These are phyloP conservation scores for Muricea muricata DNA, from an alignment of 92 coral and sea anemone species.

Conservation along the genomic window DNA sequence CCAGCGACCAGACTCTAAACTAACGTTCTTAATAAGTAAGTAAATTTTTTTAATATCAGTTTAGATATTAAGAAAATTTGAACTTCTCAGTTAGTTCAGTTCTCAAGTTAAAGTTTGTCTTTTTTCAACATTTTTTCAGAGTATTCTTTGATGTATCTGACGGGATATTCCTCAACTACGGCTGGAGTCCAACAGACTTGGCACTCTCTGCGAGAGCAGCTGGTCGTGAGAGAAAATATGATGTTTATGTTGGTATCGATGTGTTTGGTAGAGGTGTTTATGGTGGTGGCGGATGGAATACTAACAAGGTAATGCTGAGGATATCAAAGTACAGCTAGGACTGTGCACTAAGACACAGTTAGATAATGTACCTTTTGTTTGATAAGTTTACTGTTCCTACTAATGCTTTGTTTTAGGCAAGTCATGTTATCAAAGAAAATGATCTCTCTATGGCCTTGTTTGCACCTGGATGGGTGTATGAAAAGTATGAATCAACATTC, in stretches of 20 bases:
- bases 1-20: too few relatives aligned
- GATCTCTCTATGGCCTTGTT: slow-evolving; percentile 88
- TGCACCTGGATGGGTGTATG: slow-evolving; percentile 99
- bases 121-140: too few relatives aligned
- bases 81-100: too few relatives aligned
- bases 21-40: too few relatives aligned
- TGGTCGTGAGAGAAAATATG: slow-evolving; percentile 64
- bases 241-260: slow-evolving; percentile 97
- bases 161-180: slow-evolving; percentile 96
- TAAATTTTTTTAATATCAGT: too few relatives aligned
- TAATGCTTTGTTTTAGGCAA: too few relatives aligned
- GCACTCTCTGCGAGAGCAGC: slow-evolving; percentile 85
- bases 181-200: slow-evolving; percentile 81
- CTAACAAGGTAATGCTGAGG: slow-evolving; percentile 84
- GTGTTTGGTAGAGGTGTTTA: slow-evolving; percentile 98
- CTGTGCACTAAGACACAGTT: too few relatives aligned
- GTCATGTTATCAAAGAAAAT: slow-evolving; percentile 82
- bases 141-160: slow-evolving; percentile 89
- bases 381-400: too few relatives aligned
- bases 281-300: slow-evolving; percentile 98
- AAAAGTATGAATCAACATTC: slow-evolving; percentile 73
- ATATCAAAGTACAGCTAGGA: too few relatives aligned
- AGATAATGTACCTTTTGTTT: too few relatives aligned
- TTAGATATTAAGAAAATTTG: too few relatives aligned
- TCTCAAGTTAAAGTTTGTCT: too few relatives aligned